phyloP scores from a whole-genome alignment of 2,888 invertebrate species.

The Apocheima hispidaria region DNA sequence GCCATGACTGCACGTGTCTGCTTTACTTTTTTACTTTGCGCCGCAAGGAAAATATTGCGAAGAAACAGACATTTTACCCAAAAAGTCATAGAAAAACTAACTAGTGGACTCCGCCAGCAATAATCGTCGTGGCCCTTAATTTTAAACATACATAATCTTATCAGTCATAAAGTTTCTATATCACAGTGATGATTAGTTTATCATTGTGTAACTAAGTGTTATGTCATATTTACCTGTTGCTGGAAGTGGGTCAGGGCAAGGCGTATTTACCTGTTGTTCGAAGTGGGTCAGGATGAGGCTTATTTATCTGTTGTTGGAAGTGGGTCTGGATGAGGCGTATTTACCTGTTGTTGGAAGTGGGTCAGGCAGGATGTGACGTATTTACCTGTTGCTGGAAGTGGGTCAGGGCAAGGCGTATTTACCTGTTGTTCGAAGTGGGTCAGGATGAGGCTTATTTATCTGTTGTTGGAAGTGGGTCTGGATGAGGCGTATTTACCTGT shows the following conservation, averaged over 20 bases:
- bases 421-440: constrained; percentile 25
- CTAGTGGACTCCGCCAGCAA: no score
- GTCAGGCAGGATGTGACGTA: background rate
- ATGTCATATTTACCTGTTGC: constrained; percentile 22
- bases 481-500: constrained; percentile 85
- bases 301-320: constrained; percentile 35
- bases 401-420: background rate
- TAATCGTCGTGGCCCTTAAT: no score
- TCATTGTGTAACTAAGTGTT: background rate
- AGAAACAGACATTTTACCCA: no score
- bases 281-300: constrained; percentile 1
- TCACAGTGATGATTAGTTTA: constrained; percentile 10
- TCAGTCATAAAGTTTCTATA: constrained; percentile 7
- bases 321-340: constrained; percentile 92
- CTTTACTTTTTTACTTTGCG: no score
- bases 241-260: constrained; percentile 11
- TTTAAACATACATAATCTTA: background rate
- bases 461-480: constrained; percentile 86
- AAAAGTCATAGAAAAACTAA: no score
- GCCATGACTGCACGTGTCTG: no score
- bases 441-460: constrained; percentile 4
- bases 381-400: background rate
- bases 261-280: constrained; percentile 24
- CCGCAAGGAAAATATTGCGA: no score
- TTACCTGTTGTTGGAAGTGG: background rate